A percentile compares a stretch with the other conserved stretches of the same genome.
Conservation (phyloP, 2,888 invertebrate genomes). For the Lysandra bellargus region DNA sequence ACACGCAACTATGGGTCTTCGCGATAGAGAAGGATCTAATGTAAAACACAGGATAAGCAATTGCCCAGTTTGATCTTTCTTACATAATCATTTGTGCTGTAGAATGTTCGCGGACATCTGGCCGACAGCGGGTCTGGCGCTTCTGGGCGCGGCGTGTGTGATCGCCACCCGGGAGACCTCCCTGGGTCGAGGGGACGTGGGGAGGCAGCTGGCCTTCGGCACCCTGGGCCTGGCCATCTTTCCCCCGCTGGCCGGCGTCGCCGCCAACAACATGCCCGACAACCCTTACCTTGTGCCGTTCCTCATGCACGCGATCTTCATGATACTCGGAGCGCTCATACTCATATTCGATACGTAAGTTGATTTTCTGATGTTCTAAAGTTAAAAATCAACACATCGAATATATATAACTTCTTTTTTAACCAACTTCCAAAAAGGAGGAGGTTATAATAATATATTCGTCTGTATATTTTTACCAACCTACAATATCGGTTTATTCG, state of each 20-base stretch:
- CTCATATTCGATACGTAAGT: conserved; percentile 79
- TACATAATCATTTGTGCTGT: conserved; percentile 32
- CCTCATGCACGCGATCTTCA: conserved; percentile 79
- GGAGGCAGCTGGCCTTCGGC: conserved; percentile 88
- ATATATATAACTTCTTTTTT: too few relatives aligned
- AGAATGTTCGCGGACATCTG: conserved; percentile 88
- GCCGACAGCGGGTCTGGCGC: conserved; percentile 85
- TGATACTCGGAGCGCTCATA: conserved; percentile 81
- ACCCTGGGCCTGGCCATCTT: conserved; percentile 86
- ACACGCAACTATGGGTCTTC: too few relatives aligned
- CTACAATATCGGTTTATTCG: too few relatives aligned
- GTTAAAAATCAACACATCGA: too few relatives aligned
- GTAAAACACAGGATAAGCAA: too few relatives aligned
- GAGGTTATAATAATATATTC: too few relatives aligned
- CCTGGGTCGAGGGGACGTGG: conserved; percentile 88
- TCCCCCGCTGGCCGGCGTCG: conserved; percentile 81
- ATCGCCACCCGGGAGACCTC: conserved; percentile 91
- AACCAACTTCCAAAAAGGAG: too few relatives aligned
- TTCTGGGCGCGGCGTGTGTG: conserved; percentile 88
- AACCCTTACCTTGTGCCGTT: conserved; percentile 79
- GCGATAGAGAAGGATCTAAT: too few relatives aligned
- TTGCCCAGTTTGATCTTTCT: too few relatives aligned
- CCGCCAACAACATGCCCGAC: conserved; percentile 60
- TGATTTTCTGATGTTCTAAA: conserved; percentile 34
- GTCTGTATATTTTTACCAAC: too few relatives aligned